Base-by-base conservation (phyloP, 2,113 vertebrate species). In the Austrofundulus limnaeus region DNA sequence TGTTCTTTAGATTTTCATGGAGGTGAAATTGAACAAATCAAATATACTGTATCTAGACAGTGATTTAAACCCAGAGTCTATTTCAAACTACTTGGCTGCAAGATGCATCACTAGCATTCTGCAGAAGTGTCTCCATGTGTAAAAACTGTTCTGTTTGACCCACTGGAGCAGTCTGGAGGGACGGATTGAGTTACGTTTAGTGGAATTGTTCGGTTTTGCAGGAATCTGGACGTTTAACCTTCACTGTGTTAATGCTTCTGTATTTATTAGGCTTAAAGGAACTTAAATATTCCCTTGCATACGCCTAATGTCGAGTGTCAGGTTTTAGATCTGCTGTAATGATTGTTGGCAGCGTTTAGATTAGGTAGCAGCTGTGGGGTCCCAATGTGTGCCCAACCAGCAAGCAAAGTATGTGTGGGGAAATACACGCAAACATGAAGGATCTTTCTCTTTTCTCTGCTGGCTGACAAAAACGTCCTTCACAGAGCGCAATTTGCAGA, bases 11-110 rank as follows among this genome's bases (percentile, higher is more conserved):
- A 75, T 82, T 87, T 82, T 84, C 77, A 73, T 80, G 5, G 53
- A 58, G 70, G 74, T 87, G 76, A 85, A 88, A 90, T 88, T 85
- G 81, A 84, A 82, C 81, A 87, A 90, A 86, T 87, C 84, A 87
- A 87, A 86, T 83, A 82, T 66, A 74, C 80, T 64, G 70, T 86
- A 85, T 86, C 78, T 75, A 48, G 75, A 88, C 83, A 82, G 63
- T 63, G 37, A 88, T 88, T 81, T 87, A 85, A 90, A 88, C 88
- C 86, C 85, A 83, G 78, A 88, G 87, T 74, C 74, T 65, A 75
- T 87, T 82, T 88, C 73, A 83, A 85, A 85, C 69, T 82, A 85
- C 84, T 85, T 88, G 79, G 81, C 77, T 78, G 82, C 68, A 68
- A 85, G 81, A 89, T 81, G 87, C 79, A 77, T 80, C 76, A 1